Conservation (phyloP, 2,888 invertebrate species). For the Tortrix viridana region DNA sequence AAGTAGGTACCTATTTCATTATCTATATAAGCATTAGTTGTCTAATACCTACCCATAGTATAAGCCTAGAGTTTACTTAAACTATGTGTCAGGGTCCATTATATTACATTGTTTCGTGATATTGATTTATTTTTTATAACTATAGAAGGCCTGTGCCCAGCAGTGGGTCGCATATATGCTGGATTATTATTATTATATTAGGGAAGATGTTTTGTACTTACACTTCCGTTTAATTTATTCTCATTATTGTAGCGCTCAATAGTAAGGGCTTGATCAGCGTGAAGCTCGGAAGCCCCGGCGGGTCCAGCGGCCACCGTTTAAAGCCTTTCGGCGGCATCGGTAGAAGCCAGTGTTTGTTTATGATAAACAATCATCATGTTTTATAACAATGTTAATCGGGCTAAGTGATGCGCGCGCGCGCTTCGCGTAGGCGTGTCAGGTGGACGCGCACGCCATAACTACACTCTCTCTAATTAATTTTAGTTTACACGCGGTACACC, state of each 20-base stretch:
- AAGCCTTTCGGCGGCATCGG: slow-evolving; percentile 12
- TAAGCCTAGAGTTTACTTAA: too few relatives aligned
- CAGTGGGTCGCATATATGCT: too few relatives aligned
- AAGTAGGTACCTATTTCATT: too few relatives aligned
- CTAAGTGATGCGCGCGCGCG: slow-evolving; percentile 51
- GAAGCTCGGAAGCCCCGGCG: slow-evolving; percentile 2
- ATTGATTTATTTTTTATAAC: too few relatives aligned
- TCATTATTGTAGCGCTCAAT: neutral
- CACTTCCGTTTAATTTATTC: neutral
- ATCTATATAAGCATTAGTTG: too few relatives aligned
- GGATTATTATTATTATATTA: too few relatives aligned
- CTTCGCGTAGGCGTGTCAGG: slow-evolving; percentile 51
- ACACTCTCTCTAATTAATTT: slow-evolving; percentile 44
- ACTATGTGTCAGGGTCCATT: too few relatives aligned
- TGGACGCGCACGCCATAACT: slow-evolving; percentile 42
- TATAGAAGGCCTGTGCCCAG: too few relatives aligned
- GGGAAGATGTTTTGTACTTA: too few relatives aligned
- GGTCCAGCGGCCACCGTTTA: slow-evolving; percentile 26
- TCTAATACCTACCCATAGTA: too few relatives aligned
- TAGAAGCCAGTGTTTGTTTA: slow-evolving; percentile 32
- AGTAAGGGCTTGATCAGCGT: neutral
- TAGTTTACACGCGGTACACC: slow-evolving; percentile 39
- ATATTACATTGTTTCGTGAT: too few relatives aligned
- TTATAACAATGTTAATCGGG: slow-evolving; percentile 51
- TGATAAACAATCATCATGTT: slow-evolving; percentile 46